These are phyloP conservation scores for Pongo pygmaeus DNA, from an alignment of 2,113 vertebrate genomes.

Conservation along the genomic window DNA sequence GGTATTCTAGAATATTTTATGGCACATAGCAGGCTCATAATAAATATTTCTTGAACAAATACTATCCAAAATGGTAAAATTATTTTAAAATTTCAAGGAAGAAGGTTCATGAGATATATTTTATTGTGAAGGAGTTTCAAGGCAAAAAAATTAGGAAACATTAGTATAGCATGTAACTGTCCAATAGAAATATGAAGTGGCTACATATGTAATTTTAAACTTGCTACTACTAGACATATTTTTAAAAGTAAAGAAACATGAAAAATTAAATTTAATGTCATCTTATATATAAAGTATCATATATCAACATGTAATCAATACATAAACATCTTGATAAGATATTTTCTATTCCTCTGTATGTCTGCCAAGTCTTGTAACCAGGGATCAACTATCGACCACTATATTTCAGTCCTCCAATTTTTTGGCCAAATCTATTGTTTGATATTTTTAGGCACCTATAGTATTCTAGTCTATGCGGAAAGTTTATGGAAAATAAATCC, in stretches of 20 bases:
- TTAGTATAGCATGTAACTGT: background rate
- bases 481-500: conserved; percentile 17
- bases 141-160: background rate
- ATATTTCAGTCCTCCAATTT: background rate
- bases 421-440: conserved; percentile 2
- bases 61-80: conserved; percentile 9
- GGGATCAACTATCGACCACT: background rate
- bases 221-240: conserved; percentile 10
- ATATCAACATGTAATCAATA: background rate
- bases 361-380: conserved; percentile 37
- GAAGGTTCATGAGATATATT: background rate
- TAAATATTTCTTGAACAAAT: conserved; percentile 43
- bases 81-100: conserved; percentile 11
- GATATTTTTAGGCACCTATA: background rate
- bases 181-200: background rate
- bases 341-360: background rate
- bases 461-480: background rate
- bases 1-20: background rate
- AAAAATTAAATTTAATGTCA: conserved; percentile 25
- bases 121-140: background rate
- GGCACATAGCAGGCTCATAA: background rate
- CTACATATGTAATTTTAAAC: conserved; percentile 3
- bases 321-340: background rate
- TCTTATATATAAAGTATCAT: conserved; percentile 40
- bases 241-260: background rate